phyloP scores from a whole-genome alignment of 2,113 vertebrate species.

The Tyto alba region DNA sequence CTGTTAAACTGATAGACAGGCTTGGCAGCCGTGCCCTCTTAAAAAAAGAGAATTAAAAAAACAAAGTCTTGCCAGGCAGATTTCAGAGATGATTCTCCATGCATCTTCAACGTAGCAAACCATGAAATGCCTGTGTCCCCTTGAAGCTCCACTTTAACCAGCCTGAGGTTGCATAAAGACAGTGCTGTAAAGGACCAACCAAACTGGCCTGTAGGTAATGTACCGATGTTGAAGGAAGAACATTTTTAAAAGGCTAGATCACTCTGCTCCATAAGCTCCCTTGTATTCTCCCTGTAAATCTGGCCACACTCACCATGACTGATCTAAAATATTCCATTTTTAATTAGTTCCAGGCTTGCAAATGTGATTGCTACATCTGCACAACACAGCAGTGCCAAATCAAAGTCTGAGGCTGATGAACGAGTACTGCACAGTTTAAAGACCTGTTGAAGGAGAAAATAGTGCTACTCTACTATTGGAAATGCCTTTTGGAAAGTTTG shows the following conservation, averaged over 20 bases:
- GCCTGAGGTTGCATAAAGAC: not conserved
- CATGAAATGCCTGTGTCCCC: not conserved
- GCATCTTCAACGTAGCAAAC: not conserved
- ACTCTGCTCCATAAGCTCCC: constrained; percentile 46
- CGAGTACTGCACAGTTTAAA: constrained; percentile 53
- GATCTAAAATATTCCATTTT: constrained; percentile 79
- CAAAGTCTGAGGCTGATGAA: constrained; percentile 72
- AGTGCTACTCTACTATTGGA: constrained; percentile 47
- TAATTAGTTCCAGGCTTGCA: constrained; percentile 77
- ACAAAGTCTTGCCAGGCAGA: not conserved
- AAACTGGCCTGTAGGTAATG: constrained; percentile 27
- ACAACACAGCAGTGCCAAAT: constrained; percentile 67
- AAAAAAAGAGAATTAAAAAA: not conserved
- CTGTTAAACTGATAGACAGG: not conserved
- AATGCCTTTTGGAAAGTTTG: constrained; percentile 27
- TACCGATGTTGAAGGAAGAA: constrained; percentile 28
- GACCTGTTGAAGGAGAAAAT: constrained; percentile 65
- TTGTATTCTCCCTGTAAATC: constrained; percentile 65
- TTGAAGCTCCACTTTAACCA: not conserved
- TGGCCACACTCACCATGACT: constrained; percentile 69
- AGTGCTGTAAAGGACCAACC: not conserved
- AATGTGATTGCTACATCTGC: constrained; percentile 71
- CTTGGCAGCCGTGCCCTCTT: constrained; percentile 18
- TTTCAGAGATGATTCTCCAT: not conserved
- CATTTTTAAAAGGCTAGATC: constrained; percentile 51